phyloP scores from a whole-genome alignment of 1,140 invertebrate species.

The Dolichoris vasculosae region DNA sequence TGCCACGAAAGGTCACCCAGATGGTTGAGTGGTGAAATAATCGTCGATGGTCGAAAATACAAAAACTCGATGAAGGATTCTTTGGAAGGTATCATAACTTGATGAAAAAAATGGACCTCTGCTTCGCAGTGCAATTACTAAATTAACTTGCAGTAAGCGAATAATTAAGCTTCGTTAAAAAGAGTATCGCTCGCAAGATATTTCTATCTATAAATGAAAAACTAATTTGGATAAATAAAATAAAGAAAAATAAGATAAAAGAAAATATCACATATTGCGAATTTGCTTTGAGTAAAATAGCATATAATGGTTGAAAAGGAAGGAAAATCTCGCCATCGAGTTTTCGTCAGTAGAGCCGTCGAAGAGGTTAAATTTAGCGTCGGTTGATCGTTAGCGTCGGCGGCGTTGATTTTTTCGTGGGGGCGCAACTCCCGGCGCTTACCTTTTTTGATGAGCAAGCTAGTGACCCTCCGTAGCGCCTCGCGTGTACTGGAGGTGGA shows the following conservation, averaged over 20 bases:
- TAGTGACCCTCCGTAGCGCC: slow-evolving; percentile 88
- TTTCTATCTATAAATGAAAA: too few relatives aligned
- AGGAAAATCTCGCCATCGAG: slow-evolving; percentile 31
- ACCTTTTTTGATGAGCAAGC: slow-evolving; percentile 90
- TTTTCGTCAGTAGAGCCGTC: neutral
- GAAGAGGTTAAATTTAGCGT: neutral
- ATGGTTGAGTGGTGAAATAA: slow-evolving; percentile 16
- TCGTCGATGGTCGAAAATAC: slow-evolving; percentile 45
- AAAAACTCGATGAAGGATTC: slow-evolving; percentile 60
- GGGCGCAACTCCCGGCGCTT: slow-evolving; percentile 69
- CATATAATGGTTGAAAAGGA: too few relatives aligned
- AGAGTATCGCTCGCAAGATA: too few relatives aligned
- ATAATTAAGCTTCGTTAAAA: neutral
- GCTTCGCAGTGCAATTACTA: too few relatives aligned
- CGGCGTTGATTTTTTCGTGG: slow-evolving; percentile 32
- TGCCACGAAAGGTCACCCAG: slow-evolving; percentile 73
- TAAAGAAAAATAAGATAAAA: too few relatives aligned
- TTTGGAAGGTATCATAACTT: neutral
- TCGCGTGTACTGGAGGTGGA: slow-evolving; percentile 82
- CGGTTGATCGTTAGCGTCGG: slow-evolving; percentile 14
- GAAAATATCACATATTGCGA: too few relatives aligned
- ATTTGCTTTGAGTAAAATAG: neutral
- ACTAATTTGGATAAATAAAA: too few relatives aligned
- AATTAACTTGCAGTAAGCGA: too few relatives aligned
- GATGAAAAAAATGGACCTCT: too few relatives aligned